phyloP scores from a whole-genome alignment of 35 echinoderm and acorn worm genomes.

The Diadema setosum region DNA sequence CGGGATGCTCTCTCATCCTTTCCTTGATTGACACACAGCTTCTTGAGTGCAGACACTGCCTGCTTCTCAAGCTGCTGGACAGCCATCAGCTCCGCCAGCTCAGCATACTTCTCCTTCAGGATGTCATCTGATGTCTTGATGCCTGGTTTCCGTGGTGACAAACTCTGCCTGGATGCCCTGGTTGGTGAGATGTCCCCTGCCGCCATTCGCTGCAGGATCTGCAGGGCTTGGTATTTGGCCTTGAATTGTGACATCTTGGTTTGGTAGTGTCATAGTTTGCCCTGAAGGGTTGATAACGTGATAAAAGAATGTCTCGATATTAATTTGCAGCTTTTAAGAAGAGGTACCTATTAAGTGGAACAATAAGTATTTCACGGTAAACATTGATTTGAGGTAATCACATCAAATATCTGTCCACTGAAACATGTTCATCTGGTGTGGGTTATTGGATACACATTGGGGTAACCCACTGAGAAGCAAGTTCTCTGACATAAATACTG shows the following conservation, averaged over 20 bases:
- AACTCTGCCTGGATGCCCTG: not conserved
- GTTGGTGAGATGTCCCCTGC: not conserved
- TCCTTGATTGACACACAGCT: not conserved
- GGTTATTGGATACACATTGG: too few species aligned
- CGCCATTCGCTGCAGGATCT: not conserved
- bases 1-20: not conserved
- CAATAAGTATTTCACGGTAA: too few species aligned
- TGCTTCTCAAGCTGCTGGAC: conserved; percentile 30
- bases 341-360: too few species aligned
- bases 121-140: conserved; percentile 13
- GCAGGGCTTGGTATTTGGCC: conserved; percentile 28
- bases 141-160: conserved; percentile 29
- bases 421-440: too few species aligned
- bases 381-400: too few species aligned
- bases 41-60: conserved; percentile 14
- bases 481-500: too few species aligned
- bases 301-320: too few species aligned
- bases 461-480: too few species aligned
- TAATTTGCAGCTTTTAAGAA: too few species aligned
- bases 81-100: conserved; percentile 13
- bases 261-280: too few species aligned
- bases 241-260: conserved; percentile 32
- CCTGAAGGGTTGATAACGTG: too few species aligned
- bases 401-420: too few species aligned
- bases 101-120: conserved; percentile 18